Evolutionary conservation across 2,113 vertebrate species (phyloP).

Genomic region (Scomber colias): DNA sequence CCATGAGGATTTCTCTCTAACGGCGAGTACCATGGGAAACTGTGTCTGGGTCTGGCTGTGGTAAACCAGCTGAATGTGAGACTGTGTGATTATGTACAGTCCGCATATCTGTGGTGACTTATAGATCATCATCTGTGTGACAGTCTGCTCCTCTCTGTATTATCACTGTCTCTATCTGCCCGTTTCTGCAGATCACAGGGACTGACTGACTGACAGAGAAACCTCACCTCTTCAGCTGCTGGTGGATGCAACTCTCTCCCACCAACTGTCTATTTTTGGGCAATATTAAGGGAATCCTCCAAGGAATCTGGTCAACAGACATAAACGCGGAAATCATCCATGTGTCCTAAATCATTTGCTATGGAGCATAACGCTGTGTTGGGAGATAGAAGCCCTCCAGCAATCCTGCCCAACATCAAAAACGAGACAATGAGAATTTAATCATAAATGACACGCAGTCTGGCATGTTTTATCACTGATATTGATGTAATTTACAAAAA

Average conservation of each 20-base stretch:
- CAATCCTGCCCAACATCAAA: background rate
- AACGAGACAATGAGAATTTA: background rate
- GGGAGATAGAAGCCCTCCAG: background rate
- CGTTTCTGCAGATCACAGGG: conserved; percentile 24
- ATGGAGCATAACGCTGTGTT: background rate
- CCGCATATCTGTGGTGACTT: conserved; percentile 55
- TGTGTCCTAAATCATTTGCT: conserved; percentile 22
- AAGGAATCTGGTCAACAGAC: conserved; percentile 13
- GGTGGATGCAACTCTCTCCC: background rate
- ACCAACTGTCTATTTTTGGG: background rate
- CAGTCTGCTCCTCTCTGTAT: conserved; percentile 30
- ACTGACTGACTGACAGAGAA: background rate
- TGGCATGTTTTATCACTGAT: background rate
- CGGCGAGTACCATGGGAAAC: conserved; percentile 57
- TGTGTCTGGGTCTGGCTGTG: conserved; percentile 44
- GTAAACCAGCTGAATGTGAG: conserved; percentile 53
- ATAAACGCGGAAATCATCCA: conserved; percentile 17
- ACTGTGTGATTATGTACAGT: conserved; percentile 50
- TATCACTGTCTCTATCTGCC: conserved; percentile 35
- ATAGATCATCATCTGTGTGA: conserved; percentile 48
- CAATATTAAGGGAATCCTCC: conserved; percentile 22
- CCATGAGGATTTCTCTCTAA: conserved; percentile 7
- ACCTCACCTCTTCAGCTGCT: background rate
- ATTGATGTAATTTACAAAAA: no score
- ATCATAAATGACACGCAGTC: background rate